Evolutionary conservation across 2,113 vertebrate genomes (phyloP), one percentile per base, ranked within the genome.

Genomic region (Fukomys damarensis): DNA sequence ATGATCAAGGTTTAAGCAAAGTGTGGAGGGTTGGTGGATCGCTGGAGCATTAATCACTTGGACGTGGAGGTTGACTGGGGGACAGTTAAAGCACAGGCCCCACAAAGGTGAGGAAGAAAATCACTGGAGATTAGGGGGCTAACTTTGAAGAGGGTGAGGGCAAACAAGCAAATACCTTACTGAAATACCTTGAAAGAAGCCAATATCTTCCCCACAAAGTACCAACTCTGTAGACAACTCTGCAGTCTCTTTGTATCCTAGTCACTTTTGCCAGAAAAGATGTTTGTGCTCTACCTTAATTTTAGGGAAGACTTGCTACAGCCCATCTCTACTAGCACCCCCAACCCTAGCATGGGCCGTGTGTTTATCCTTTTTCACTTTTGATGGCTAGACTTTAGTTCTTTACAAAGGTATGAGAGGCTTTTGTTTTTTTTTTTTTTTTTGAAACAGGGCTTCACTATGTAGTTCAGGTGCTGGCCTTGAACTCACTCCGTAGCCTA

Each of bases 381-480:
- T 72, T 92, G 54, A 83, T 92, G 74, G 17, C 74, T 83, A 32
- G 32, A 94, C 35, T 94, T 90, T 95, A 86, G 80, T 83, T 16
- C 58, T 82, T 93, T 85, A 79, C 38, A 65, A 58, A 82, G 56
- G 56, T 13, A 65, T 22, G 56, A 66, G 72, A 68, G 35, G 16
- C n/a, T 72, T 22, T 41, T 72, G 20, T 66, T 72, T 72, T 24
- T 19, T 72, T 59, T 2, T 70, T 41, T 41, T 22, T 72, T 72
- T 41, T 72, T 41, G 68, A 72, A 20, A 72, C 20, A 72, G 68
- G 5, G 63, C 30, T 13, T 66, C 30, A 32, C 63, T 35, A 16
- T 35, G 63, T 32, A 32, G 63, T 66, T 35, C 63, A 35, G 59
- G 56, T 49, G 54, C 59, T 61, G 59, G 59, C 59, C 59, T 61